phyloP scores from a whole-genome alignment of 2,888 invertebrate species.

The Taphrorychus bicolor region DNA sequence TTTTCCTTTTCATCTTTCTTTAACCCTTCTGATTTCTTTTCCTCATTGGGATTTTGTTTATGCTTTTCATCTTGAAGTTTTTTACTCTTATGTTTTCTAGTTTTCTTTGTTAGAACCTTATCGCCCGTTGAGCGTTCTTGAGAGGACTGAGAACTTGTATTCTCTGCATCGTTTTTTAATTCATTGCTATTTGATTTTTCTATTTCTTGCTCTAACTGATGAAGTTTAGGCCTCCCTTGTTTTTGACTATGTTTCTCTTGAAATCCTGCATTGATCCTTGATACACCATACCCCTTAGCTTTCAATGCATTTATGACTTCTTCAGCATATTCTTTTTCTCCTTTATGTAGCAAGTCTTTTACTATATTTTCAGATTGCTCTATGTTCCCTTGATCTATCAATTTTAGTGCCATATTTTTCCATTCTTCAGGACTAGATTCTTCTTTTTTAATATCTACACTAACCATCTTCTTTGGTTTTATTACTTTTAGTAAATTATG shows the following conservation, averaged over 20 bases:
- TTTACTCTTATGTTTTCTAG: no score
- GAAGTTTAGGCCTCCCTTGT: not conserved
- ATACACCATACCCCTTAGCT: not conserved
- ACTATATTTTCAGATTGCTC: not conserved
- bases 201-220: not conserved
- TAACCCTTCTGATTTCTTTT: no score
- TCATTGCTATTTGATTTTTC: no score
- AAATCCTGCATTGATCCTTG: not conserved
- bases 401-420: not conserved
- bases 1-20: no score
- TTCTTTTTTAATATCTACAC: slow-evolving; percentile 1
- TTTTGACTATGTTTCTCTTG: not conserved
- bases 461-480: not conserved
- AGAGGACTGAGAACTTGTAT: no score
- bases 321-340: slow-evolving; percentile 1
- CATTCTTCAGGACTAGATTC: slow-evolving; percentile 5
- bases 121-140: no score
- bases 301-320: not conserved
- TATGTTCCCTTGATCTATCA: not conserved
- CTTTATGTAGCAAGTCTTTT: not conserved
- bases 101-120: no score
- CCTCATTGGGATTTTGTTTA: no score
- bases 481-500: slow-evolving; percentile 1
- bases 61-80: no score
- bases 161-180: no score